Conservation (phyloP, 2,113 vertebrate species). For the Psilopogon haemacephalus region DNA sequence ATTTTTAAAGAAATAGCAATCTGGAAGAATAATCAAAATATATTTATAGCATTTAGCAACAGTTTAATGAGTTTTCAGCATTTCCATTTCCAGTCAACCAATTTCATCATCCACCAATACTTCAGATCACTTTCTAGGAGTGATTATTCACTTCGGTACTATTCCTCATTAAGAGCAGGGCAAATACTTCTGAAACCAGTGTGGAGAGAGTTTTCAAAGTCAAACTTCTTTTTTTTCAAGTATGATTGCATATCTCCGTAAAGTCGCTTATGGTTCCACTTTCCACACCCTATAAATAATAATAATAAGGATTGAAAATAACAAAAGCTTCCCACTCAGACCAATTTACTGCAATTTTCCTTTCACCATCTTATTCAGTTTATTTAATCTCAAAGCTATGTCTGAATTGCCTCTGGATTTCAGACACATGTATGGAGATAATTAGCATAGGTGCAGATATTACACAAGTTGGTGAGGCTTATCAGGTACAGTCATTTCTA, state of each 20-base stretch:
- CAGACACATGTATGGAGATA: background rate
- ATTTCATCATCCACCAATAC: background rate
- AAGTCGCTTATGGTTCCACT: constrained; percentile 17
- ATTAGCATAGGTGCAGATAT: constrained; percentile 37
- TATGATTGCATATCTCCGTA: background rate
- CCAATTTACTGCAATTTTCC: constrained; percentile 36
- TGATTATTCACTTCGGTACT: background rate
- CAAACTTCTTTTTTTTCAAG: background rate
- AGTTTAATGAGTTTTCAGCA: background rate
- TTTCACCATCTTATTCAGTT: constrained; percentile 21
- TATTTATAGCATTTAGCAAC: background rate
- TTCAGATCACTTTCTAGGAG: background rate
- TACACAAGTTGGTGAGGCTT: constrained; percentile 27
- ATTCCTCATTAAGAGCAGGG: background rate
- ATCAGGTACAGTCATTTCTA: constrained; percentile 4
- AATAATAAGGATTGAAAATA: constrained; percentile 22
- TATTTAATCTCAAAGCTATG: constrained; percentile 34
- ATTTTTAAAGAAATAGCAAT: background rate
- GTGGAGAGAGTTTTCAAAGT: background rate
- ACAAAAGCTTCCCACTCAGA: constrained; percentile 31
- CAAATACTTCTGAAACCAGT: background rate
- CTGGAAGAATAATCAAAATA: constrained; percentile 10
- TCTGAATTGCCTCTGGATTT: constrained; percentile 41
- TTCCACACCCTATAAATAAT: constrained; percentile 51
- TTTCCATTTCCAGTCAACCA: background rate